Conservation (phyloP, 2,888 invertebrate genomes). For the Yponomeuta plumbellus region DNA sequence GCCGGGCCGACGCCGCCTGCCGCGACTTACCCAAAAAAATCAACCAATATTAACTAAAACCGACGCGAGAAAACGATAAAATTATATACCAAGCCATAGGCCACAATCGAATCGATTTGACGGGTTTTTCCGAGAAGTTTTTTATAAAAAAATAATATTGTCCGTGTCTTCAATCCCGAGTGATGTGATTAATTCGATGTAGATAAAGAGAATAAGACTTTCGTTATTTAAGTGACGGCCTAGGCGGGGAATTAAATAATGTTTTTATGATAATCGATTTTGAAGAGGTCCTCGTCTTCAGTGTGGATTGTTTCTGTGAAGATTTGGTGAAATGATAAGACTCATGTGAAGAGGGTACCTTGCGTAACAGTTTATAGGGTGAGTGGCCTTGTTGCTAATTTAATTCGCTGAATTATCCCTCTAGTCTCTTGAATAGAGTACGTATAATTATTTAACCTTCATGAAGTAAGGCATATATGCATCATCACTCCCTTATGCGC, state of each 20-base stretch:
- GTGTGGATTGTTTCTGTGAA: background rate
- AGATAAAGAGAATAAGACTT: background rate
- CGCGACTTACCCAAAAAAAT: background rate
- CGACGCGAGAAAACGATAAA: too few species aligned
- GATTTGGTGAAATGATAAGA: background rate
- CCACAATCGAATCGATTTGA: background rate
- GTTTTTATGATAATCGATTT: background rate
- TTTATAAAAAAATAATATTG: background rate
- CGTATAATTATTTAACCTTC: background rate
- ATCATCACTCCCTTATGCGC: background rate
- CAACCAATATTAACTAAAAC: background rate
- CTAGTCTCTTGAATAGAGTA: background rate
- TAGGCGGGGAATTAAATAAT: background rate
- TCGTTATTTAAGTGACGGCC: background rate
- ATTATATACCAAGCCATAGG: background rate
- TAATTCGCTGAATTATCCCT: background rate
- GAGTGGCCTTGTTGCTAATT: background rate
- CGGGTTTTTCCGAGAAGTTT: background rate
- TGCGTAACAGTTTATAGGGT: background rate
- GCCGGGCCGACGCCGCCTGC: conserved; percentile 5
- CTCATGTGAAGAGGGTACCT: background rate
- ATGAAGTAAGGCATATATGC: background rate
- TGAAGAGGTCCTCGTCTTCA: background rate
- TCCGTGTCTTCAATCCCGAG: background rate
- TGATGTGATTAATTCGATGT: background rate